Conservation (phyloP, 2,797 vertebrate species). For the Scyliorhinus canicula region DNA sequence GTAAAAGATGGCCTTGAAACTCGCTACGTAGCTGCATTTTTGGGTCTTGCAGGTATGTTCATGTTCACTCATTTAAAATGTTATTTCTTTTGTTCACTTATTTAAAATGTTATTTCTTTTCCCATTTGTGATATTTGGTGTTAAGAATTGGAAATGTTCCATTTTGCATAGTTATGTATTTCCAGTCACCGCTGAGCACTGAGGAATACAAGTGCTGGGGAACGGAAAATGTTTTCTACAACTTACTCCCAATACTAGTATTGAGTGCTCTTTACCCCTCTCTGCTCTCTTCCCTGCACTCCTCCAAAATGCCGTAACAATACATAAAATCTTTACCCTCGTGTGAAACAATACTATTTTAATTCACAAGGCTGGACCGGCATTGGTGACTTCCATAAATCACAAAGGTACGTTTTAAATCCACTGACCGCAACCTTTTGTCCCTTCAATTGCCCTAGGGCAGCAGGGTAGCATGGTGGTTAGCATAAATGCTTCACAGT, state of each 20-base stretch:
- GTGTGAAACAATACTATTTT: not conserved
- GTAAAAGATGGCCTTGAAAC: conserved; percentile 81
- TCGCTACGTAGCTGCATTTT: conserved; percentile 82
- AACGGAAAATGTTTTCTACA: not conserved
- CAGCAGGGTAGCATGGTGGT: too few relatives aligned
- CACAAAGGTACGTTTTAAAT: not conserved
- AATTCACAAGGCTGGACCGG: not conserved
- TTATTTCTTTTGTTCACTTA: not conserved
- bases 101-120: not conserved
- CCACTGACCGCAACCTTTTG: not conserved
- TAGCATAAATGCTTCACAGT: too few relatives aligned
- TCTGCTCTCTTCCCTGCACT: not conserved
- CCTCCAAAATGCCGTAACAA: too few relatives aligned
- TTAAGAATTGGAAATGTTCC: not conserved
- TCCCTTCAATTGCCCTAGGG: too few relatives aligned
- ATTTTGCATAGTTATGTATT: not conserved
- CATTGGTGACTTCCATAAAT: not conserved
- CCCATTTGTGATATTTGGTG: not conserved
- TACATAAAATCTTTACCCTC: not conserved
- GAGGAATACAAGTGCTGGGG: not conserved
- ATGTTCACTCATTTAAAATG: not conserved
- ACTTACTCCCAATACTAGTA: not conserved
- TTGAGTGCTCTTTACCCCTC: not conserved
- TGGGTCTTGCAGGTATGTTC: conserved; percentile 81
- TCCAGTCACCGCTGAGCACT: not conserved